Evolutionary conservation across 2,888 invertebrate species (phyloP).

Genomic region (Allolobophora icterica): DNA sequence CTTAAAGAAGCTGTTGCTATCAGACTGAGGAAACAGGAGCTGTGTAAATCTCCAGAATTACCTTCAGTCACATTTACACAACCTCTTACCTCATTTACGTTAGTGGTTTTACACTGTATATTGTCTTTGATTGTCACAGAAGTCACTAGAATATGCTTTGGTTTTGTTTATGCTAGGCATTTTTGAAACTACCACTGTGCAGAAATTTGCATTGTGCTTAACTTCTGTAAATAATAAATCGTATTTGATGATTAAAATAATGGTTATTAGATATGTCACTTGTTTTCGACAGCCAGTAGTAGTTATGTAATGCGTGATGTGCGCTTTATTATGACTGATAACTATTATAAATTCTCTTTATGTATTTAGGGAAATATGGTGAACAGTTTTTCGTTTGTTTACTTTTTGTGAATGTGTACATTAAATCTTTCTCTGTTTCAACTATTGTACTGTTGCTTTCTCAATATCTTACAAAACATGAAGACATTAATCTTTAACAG

Average conservation of each 20-base stretch:
- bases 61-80: slow-evolving; percentile 55
- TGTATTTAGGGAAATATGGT: neutral
- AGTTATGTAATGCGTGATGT: neutral
- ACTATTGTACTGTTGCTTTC: no score
- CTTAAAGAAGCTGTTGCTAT: slow-evolving; percentile 61
- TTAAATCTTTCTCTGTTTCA: no score
- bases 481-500: no score
- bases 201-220: neutral
- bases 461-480: no score
- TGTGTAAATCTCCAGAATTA: slow-evolving; percentile 55
- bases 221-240: neutral
- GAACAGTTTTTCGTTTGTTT: neutral
- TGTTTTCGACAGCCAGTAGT: neutral
- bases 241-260: neutral
- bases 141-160: neutral
- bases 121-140: neutral
- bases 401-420: no score
- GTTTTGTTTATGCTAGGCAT: neutral
- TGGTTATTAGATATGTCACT: neutral
- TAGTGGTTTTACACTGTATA: slow-evolving; percentile 40
- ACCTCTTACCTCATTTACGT: slow-evolving; percentile 58
- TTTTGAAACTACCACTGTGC: no score
- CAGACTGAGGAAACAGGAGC: slow-evolving; percentile 56
- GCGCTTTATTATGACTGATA: neutral
- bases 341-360: neutral